These are phyloP conservation scores for Onychorhynchus coronatus DNA, from an alignment of 2,113 vertebrate genomes.

Conservation along the genomic window DNA sequence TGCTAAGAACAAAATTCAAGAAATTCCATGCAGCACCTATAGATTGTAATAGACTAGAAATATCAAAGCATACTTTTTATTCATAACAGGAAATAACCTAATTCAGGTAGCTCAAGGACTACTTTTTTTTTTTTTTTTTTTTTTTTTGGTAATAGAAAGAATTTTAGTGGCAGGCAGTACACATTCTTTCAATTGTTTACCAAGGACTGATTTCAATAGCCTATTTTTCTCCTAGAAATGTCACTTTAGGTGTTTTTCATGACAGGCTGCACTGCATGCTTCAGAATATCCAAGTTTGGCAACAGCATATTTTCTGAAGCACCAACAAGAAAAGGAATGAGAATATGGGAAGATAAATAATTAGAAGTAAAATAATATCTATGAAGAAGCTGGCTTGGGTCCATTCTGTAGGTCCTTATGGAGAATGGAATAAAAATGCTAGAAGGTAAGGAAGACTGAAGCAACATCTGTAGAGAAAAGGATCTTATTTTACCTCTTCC, in stretches of 20 bases:
- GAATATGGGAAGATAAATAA: not conserved
- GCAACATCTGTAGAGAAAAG: not conserved
- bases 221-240: not conserved
- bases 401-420: not conserved
- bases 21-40: not conserved
- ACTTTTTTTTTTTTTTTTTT: not conserved
- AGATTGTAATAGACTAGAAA: not conserved
- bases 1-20: conserved; percentile 2
- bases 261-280: not conserved
- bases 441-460: not conserved
- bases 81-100: not conserved
- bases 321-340: not conserved
- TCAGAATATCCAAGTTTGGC: not conserved
- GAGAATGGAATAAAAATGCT: not conserved
- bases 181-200: not conserved
- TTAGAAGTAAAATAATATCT: not conserved
- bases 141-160: not conserved
- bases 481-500: not conserved
- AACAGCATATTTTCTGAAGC: not conserved
- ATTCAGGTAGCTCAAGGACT: not conserved
- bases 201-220: not conserved
- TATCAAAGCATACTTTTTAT: not conserved
- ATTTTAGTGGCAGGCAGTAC: not conserved
- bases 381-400: not conserved
- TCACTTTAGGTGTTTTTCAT: not conserved